Base-by-base conservation (phyloP, 2,113 vertebrate species). In the Microtus montanus region DNA sequence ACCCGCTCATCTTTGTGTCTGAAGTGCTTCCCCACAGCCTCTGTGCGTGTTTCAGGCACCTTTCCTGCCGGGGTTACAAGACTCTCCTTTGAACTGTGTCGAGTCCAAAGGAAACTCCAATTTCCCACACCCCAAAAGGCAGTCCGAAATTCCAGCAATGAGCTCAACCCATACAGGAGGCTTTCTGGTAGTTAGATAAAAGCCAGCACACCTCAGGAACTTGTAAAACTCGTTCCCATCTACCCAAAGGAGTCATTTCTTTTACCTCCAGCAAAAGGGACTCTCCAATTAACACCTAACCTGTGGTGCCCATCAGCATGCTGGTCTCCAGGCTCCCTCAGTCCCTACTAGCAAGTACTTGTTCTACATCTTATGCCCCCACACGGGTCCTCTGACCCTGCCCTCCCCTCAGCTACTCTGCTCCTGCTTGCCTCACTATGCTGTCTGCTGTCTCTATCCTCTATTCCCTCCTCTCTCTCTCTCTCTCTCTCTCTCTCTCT, bases 1-100 rank as follows among this genome's bases (percentile, higher is more conserved):
- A 83, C 38, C 28, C 4, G 13, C 2, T 12, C 5, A 0, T 17
- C 12, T 68, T 38, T 35, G 7, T 52, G 1, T 26, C 1, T 3
- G 58, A 64, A 91, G 8, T 5, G 8, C 38, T 8, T 71, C 20
- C 92, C 49, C 8, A 28, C 86, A 52, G 77, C 85, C 33, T 70
- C 71, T 4, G 0, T 2, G 47, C 33, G 15, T 1, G 5, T 2
- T 47, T 58, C 54, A 58, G 54, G 5, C 54, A 58, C 19, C 54
- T 58, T 58, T 83, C 70, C 74, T 66, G 85, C 71, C 7, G 28
- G 30, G 75, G n/a, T 33, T 63, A 77, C 44, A 11, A 13, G 54
- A 17, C 6, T 22, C 71, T 8, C 3, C 52, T 38, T 78, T 68
- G 96, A 52, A 66, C 3, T 83, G 80, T 63, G 22, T 41, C 58